A percentile compares a stretch with the other conserved stretches of the same genome.
Evolutionary conservation across 2,797 vertebrate genomes (phyloP).

Genomic region (Triplophysa yarkandensis): DNA sequence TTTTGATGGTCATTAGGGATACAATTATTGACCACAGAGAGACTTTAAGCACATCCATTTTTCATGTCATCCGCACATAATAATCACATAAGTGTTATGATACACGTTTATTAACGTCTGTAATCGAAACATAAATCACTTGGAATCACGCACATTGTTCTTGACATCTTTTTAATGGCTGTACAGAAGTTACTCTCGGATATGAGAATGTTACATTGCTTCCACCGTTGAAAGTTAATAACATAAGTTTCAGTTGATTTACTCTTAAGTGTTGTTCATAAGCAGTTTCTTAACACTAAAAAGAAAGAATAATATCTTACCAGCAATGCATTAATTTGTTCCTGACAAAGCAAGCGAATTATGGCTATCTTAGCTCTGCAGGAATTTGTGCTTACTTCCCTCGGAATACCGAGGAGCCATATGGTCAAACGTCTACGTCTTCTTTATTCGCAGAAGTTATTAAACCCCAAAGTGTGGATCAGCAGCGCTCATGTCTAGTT

Average conservation of each 20-base stretch:
- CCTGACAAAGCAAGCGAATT: slow-evolving; percentile 39
- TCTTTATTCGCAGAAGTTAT: slow-evolving; percentile 37
- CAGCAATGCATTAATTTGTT: slow-evolving; percentile 36
- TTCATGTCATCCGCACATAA: too few species aligned
- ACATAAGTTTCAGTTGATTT: slow-evolving; percentile 35
- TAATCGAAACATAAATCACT: too few species aligned
- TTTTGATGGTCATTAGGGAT: too few species aligned
- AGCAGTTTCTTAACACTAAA: slow-evolving; percentile 29
- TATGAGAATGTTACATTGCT: not conserved
- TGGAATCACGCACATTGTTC: not conserved
- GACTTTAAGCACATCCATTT: too few species aligned
- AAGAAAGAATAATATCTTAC: slow-evolving; percentile 21
- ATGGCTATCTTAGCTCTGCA: slow-evolving; percentile 43
- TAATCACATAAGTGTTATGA: too few species aligned
- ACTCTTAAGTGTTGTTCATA: slow-evolving; percentile 40
- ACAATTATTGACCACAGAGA: too few species aligned
- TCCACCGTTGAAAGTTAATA: slow-evolving; percentile 28
- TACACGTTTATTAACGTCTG: too few species aligned
- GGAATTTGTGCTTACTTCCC: slow-evolving; percentile 54
- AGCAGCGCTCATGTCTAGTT: slow-evolving; percentile 41
- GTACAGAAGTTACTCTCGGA: not conserved
- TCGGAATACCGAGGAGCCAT: slow-evolving; percentile 43
- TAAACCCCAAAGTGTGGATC: slow-evolving; percentile 42
- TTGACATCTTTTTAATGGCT: not conserved
- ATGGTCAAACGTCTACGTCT: slow-evolving; percentile 42